Conservation (phyloP, 2,113 vertebrate species). For the Spizaetus ornatus region DNA sequence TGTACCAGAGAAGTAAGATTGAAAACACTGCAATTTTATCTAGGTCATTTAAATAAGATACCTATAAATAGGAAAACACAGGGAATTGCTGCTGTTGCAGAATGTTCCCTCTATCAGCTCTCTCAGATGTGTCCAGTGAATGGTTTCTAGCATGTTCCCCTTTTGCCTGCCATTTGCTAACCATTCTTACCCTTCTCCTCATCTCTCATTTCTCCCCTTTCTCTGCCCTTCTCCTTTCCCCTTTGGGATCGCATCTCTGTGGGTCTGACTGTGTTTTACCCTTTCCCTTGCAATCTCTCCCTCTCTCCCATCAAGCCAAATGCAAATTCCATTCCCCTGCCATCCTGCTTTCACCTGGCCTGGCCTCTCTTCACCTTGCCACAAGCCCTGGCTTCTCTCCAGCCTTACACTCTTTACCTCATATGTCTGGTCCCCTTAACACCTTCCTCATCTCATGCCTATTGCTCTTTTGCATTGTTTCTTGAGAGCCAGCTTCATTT, state of each 20-base stretch:
- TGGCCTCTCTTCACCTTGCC: background rate
- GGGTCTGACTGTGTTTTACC: background rate
- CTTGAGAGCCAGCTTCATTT: background rate
- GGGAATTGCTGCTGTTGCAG: background rate
- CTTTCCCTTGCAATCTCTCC: background rate
- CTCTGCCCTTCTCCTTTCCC: background rate
- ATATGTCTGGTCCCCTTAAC: background rate
- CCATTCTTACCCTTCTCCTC: background rate
- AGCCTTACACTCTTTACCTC: background rate
- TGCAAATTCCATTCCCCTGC: background rate
- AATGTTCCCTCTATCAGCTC: background rate
- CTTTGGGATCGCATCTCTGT: background rate
- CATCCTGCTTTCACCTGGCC: background rate
- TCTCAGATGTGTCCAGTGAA: background rate
- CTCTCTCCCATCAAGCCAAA: background rate
- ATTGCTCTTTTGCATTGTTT: background rate
- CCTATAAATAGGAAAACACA: background rate
- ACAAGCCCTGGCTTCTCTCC: background rate
- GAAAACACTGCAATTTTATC: background rate
- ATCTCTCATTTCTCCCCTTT: background rate
- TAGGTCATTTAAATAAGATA: background rate
- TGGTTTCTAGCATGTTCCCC: background rate
- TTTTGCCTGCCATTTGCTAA: background rate
- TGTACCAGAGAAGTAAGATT: background rate
- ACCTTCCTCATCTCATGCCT: background rate